phyloP scores from a whole-genome alignment of 2,797 vertebrate species.

The Mormyrus proboscirostris region DNA sequence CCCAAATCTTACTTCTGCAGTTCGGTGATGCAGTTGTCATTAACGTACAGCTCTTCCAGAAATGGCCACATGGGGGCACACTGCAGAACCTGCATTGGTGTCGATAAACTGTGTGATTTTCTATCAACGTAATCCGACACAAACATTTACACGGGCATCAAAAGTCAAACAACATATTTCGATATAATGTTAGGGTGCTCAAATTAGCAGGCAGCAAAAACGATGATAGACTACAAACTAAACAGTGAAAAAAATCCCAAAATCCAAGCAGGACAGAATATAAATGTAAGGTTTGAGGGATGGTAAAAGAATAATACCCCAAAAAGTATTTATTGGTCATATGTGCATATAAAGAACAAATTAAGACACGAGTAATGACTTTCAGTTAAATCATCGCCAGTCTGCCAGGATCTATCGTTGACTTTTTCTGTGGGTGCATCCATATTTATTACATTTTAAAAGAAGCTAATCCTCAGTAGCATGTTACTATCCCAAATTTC shows the following conservation, averaged over 20 bases:
- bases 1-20: slow-evolving; percentile 65
- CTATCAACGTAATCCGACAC: not conserved
- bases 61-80: slow-evolving; percentile 76
- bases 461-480: not conserved
- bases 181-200: not conserved
- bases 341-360: not conserved
- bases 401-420: not conserved
- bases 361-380: not conserved
- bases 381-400: not conserved
- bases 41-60: slow-evolving; percentile 72
- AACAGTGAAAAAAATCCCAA: not conserved
- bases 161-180: not conserved
- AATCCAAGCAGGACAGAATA: not conserved
- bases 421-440: not conserved
- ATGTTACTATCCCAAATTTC: not conserved
- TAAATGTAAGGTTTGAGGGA: not conserved
- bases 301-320: not conserved
- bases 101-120: not conserved
- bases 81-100: slow-evolving; percentile 65
- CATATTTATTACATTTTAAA: not conserved
- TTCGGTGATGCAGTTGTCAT: slow-evolving; percentile 65
- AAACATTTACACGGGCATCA: not conserved
- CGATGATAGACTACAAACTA: not conserved
- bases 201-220: not conserved
- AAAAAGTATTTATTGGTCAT: not conserved